Evolutionary conservation across 2,797 vertebrate species (phyloP).

Genomic region (Smutsia gigantea): DNA sequence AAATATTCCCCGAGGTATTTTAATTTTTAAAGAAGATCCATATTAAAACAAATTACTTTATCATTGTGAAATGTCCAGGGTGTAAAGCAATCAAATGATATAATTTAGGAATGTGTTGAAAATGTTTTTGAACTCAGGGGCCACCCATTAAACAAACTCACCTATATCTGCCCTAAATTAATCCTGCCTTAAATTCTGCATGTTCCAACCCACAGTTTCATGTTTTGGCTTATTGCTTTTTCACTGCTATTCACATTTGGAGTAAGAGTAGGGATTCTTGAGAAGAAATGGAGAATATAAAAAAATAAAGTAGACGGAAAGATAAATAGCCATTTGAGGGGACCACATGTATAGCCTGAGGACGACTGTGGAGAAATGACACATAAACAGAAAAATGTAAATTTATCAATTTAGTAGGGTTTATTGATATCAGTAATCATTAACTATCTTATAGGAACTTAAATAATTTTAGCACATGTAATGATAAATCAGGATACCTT

Average conservation of each 20-base stretch:
- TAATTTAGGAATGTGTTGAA: neutral
- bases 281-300: neutral
- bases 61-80: neutral
- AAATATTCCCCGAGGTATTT: conserved; percentile 40
- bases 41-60: conserved; percentile 55
- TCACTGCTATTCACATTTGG: neutral
- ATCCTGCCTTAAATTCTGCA: neutral
- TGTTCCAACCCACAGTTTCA: neutral
- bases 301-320: neutral
- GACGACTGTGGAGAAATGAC: neutral
- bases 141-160: neutral
- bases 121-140: neutral
- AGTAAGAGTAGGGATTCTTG: neutral
- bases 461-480: neutral
- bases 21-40: conserved; percentile 44
- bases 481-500: neutral
- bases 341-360: neutral
- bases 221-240: neutral
- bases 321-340: neutral
- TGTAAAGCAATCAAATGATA: conserved; percentile 13
- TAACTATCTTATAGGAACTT: neutral
- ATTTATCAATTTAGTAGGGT: neutral
- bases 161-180: neutral
- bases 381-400: neutral
- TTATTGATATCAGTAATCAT: neutral